Evolutionary conservation across 1,140 invertebrate genomes (phyloP), one percentile per base, ranked within the genome.

Genomic region (Lordiphosa collinella): DNA sequence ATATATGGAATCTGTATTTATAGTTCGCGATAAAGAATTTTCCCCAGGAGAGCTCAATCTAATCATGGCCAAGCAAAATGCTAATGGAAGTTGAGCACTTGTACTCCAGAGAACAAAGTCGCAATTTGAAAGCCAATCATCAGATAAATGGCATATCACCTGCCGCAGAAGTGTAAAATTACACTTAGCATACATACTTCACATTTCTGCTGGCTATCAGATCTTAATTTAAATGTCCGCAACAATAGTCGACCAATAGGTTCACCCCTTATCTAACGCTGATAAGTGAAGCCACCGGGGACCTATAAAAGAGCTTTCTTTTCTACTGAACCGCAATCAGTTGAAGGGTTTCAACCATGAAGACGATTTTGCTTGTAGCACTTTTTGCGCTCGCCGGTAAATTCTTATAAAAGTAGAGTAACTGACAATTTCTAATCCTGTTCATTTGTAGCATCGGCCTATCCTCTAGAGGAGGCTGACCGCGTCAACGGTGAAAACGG

Each of bases 401-500:
- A 37, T 44, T n/a, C 22, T 31, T 4, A 9, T 18, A 22, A 0
- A n/a, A n/a, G 4, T 40, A 18, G 3, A 8, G 4, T 11, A 25
- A 44, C 2, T 11, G 18, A 31, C 4, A 29, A 43, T 13, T n/a
- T 36, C 6, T 40, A 3, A 48, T 44, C 11, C 2, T 63, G 13
- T 3, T 8, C 22, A 7, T 18, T 8, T n/a, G n/a, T 14, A 80
- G 76, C 55, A 47, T 57, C 75, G 36, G 75, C 64, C 9, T 55
- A 47, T 16, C 62, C 72, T 32, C 37, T 87, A 16, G 62, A 58
- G 5, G 76, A 86, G 31, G 51, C 68, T 1, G 80, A 82, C 12
- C 86, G 86, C 29, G 52, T 64, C 31, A 68, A 76, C 44, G 86
- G 82, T 4, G 86, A 88, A 54, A 86, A 88, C 18, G 86, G 86